Percentiles rank a stretch among this genome's conserved stretches.
These are phyloP conservation scores for Beroe forskalii DNA, from an alignment of 37 sponge, comb jelly and placozoan species.

Conservation along the genomic window DNA sequence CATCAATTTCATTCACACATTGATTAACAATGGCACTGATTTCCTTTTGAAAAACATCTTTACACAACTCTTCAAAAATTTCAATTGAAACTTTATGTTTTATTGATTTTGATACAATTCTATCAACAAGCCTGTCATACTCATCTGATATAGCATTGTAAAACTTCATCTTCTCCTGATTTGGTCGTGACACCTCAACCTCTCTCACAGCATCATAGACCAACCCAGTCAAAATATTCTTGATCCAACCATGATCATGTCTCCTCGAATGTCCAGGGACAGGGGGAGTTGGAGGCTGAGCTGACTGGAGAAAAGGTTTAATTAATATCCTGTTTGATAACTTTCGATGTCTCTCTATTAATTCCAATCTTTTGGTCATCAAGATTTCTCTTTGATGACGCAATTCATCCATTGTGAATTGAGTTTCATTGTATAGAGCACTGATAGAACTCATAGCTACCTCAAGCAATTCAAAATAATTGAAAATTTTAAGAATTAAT, in stretches of 20 bases:
- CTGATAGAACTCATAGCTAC: neutral
- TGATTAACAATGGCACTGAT: conserved; percentile 21
- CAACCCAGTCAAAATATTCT: neutral
- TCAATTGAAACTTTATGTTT: neutral
- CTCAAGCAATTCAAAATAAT: no score
- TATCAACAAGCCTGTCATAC: conserved; percentile 11
- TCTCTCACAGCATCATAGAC: conserved; percentile 62
- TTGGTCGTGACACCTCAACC: conserved; percentile 32
- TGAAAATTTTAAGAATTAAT: no score
- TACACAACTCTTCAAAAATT: conserved; percentile 21
- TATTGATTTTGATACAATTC: conserved; percentile 6
- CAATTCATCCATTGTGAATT: conserved; percentile 54
- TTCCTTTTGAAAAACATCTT: neutral
- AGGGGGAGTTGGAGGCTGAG: conserved; percentile 56
- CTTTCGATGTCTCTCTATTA: conserved; percentile 37
- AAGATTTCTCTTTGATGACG: conserved; percentile 37
- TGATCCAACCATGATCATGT: neutral
- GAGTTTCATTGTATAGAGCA: neutral
- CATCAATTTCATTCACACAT: neutral
- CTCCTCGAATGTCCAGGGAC: neutral
- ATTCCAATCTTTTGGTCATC: conserved; percentile 25
- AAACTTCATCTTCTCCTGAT: neutral
- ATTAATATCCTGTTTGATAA: conserved; percentile 23
- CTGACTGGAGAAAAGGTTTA: conserved; percentile 10
- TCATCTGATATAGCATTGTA: conserved; percentile 16